phyloP scores from a whole-genome alignment of 2,797 vertebrate species.

The Etheostoma perlongum region DNA sequence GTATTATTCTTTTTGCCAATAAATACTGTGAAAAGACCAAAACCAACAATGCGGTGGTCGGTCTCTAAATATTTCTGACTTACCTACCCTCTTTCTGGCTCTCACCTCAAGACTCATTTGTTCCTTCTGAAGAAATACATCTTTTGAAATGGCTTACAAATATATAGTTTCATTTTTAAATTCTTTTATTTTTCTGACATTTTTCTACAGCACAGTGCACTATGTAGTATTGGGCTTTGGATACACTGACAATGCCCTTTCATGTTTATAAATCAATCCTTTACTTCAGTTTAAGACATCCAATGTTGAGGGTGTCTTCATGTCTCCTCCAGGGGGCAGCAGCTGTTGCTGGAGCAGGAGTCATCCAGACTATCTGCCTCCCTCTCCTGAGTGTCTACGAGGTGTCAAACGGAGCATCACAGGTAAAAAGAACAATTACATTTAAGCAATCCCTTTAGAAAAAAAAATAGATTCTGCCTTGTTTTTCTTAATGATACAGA shows the following conservation, averaged over 20 bases:
- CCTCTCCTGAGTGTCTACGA: slow-evolving; percentile 96
- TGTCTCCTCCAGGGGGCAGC: slow-evolving; percentile 89
- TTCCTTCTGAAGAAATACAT: neutral
- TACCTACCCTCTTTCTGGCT: too few relatives aligned
- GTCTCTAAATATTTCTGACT: too few relatives aligned
- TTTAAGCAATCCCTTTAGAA: neutral
- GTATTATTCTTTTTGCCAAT: neutral
- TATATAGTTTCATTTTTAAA: too few relatives aligned
- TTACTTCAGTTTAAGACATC: neutral
- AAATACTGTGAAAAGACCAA: neutral
- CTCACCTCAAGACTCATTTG: neutral
- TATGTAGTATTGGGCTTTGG: neutral
- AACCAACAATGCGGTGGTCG: neutral
- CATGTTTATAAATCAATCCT: neutral
- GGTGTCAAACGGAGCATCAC: slow-evolving; percentile 88
- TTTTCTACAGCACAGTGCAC: neutral
- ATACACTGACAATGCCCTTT: too few relatives aligned
- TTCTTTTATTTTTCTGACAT: too few relatives aligned
- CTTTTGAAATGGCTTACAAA: neutral
- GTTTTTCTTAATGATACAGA: neutral
- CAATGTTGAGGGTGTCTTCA: neutral
- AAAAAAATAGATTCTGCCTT: neutral
- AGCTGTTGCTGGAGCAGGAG: slow-evolving; percentile 93
- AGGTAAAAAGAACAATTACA: slow-evolving; percentile 79
- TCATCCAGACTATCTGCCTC: slow-evolving; percentile 94